Conservation (phyloP, 1,140 invertebrate genomes). For the Sitodiplosis mosellana region DNA sequence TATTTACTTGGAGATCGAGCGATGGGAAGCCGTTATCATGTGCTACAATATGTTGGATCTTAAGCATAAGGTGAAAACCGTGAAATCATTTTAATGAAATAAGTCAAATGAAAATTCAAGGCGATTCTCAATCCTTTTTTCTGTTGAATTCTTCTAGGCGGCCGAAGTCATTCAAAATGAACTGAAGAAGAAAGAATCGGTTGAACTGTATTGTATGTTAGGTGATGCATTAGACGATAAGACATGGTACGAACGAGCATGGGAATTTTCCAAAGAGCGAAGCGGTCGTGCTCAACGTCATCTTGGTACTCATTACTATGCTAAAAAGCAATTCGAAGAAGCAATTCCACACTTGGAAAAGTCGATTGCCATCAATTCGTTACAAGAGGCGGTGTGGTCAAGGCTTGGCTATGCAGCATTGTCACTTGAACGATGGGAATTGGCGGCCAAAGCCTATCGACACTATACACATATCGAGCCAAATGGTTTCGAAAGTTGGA, state of each 20-base stretch:
- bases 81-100: conserved; percentile 1
- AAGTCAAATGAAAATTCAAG: neutral
- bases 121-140: neutral
- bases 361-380: conserved; percentile 64
- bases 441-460: conserved; percentile 68
- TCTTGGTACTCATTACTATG: conserved; percentile 64
- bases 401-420: conserved; percentile 73
- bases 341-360: conserved; percentile 61
- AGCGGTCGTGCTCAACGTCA: conserved; percentile 66
- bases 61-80: conserved; percentile 63
- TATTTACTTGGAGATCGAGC: conserved; percentile 54
- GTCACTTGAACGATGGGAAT: conserved; percentile 57
- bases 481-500: conserved; percentile 91
- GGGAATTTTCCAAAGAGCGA: conserved; percentile 64
- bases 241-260: conserved; percentile 73
- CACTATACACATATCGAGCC: conserved; percentile 71
- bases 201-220: conserved; percentile 74
- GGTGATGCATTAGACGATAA: conserved; percentile 56
- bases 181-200: conserved; percentile 58
- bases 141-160: conserved; percentile 36
- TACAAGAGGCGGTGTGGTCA: conserved; percentile 71
- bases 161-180: conserved; percentile 73
- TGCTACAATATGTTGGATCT: conserved; percentile 75
- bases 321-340: conserved; percentile 51
- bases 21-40: conserved; percentile 86